These are phyloP conservation scores for Equus quagga DNA, from an alignment of 2,113 vertebrate genomes.

Conservation along the genomic window DNA sequence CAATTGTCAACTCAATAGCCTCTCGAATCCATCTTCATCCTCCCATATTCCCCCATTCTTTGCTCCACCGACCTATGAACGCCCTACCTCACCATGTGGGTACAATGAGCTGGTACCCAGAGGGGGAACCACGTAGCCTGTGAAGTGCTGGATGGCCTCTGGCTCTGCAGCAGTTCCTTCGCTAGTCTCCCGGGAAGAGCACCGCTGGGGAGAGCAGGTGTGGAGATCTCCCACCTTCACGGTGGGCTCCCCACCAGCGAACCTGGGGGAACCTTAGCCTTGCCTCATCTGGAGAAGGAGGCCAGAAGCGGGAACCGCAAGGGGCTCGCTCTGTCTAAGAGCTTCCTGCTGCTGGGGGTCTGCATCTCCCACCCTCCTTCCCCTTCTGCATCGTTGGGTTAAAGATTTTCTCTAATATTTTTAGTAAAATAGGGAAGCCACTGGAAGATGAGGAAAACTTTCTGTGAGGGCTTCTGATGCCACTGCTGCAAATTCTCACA, in stretches of 20 bases:
- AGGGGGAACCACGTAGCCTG: background rate
- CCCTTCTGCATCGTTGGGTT: background rate
- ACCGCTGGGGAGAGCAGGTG: background rate
- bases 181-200: background rate
- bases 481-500: background rate
- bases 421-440: background rate
- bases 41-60: background rate
- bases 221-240: background rate
- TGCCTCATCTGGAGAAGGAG: background rate
- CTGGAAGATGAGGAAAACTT: background rate
- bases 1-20: background rate
- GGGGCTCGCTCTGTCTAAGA: background rate
- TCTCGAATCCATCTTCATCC: background rate
- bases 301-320: background rate
- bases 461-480: background rate
- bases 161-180: background rate
- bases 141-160: background rate
- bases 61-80: background rate
- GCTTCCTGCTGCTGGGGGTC: background rate
- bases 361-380: background rate
- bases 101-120: background rate
- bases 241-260: background rate
- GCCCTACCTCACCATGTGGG: background rate
- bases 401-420: background rate
- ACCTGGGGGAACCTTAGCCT: background rate